These are phyloP conservation scores for Sceloporus undulatus DNA, from an alignment of 2,113 vertebrate species.

Conservation along the genomic window DNA sequence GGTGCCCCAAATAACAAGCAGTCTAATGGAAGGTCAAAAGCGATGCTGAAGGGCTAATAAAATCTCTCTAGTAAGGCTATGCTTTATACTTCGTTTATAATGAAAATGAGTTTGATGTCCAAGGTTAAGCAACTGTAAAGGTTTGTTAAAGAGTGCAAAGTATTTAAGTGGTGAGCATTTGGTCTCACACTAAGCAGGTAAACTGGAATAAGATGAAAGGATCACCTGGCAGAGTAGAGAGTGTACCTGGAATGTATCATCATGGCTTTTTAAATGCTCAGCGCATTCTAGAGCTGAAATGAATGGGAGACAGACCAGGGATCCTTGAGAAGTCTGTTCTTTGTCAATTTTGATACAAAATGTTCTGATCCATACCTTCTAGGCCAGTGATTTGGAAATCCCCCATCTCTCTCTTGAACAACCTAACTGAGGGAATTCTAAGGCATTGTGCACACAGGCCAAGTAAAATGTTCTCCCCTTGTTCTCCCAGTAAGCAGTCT, in stretches of 20 bases:
- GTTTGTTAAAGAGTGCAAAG: conserved; percentile 59
- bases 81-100: conserved; percentile 59
- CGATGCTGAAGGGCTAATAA: conserved; percentile 55
- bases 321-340: not conserved
- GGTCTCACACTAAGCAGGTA: conserved; percentile 50
- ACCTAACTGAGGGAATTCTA: too few relatives aligned
- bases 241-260: not conserved
- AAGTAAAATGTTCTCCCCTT: too few relatives aligned
- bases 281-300: not conserved
- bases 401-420: not conserved
- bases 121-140: conserved; percentile 56
- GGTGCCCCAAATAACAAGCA: conserved; percentile 46
- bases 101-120: conserved; percentile 53
- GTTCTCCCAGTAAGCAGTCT: too few relatives aligned
- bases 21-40: conserved; percentile 43
- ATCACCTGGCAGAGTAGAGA: conserved; percentile 38
- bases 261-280: conserved; percentile 2
- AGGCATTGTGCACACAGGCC: too few relatives aligned
- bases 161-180: conserved; percentile 4
- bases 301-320: not conserved
- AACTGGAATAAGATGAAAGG: conserved; percentile 57
- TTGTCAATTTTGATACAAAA: not conserved
- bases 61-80: conserved; percentile 41
- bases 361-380: not conserved
- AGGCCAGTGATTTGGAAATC: not conserved